Evolutionary conservation across 2,888 invertebrate species (phyloP), one percentile per base, ranked within the genome.

Genomic region (Dioctria rufipes): DNA sequence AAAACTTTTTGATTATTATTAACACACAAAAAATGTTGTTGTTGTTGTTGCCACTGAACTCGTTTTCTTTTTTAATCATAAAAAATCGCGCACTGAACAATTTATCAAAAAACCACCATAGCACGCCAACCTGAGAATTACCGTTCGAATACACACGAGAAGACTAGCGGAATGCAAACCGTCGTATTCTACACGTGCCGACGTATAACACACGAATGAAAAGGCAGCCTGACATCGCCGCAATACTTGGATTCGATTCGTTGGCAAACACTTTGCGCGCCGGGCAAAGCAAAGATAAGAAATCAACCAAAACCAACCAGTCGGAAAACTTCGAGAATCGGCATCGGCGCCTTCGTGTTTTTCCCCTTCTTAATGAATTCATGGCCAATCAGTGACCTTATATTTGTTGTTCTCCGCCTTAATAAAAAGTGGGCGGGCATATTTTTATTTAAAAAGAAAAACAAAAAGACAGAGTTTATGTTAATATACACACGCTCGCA

Each of bases 191-290:
- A 67, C 67, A 67, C 75, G 67, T 63, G 63, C 43, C 81, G 80
- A 81, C 81, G 81, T 79, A 51, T 66, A 66, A 43, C 67, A 75
- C 81, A 81, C 81, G 81, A 81, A 81, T 81, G 81, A 79, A 37
- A 51, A 58, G 75, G 61, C 60, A 60, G 61, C 42, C 60, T 40
- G 71, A 25, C 43, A 25, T 25, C 25, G 25, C 25, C 25, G 2
- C 25, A 1, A 25, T 25, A 13, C 75, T 75, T 11, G 43, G n/a
- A 25, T 11, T 25, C 51, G 71, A 71, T 71, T 75, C 60, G 75
- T 51, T 61, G 60, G 60, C 25, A 11, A 9, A 40, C 75, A 9
- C 25, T 5, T 43, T 51, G 60, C n/a, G n/a, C n/a, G n/a, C 43
- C 75, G 49, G 65, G 42, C 40, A 42, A 25, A 25, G 25, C 25